Conservation (phyloP, 1,140 invertebrate species). For the Lamellibrachia luymesi region DNA sequence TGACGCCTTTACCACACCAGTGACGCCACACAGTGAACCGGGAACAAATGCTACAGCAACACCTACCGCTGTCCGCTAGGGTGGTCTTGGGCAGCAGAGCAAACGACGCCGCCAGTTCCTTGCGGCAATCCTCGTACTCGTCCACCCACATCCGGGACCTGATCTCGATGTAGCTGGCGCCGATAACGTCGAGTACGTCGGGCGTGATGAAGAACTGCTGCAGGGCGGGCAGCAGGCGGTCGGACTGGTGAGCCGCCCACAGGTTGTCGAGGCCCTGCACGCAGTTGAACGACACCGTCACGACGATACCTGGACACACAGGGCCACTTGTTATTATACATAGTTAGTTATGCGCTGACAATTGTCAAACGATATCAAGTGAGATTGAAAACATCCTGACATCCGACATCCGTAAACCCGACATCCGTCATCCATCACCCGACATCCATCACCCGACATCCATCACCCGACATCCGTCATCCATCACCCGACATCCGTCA, state of each 20-base stretch:
- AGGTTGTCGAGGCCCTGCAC: conserved; percentile 30
- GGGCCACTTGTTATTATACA: no score
- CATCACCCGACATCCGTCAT: no score
- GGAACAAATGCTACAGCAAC: background rate
- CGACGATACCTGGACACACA: conserved; percentile 30
- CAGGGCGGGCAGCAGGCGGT: conserved; percentile 30
- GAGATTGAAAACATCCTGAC: no score
- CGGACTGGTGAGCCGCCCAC: conserved; percentile 28
- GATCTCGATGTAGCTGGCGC: conserved; percentile 32
- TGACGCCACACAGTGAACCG: background rate
- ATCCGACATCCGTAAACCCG: no score
- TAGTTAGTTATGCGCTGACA: no score
- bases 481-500: no score
- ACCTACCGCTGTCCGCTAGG: conserved; percentile 30
- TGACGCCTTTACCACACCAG: background rate
- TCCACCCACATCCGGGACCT: conserved; percentile 38
- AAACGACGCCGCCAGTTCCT: conserved; percentile 28
- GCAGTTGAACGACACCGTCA: conserved; percentile 35
- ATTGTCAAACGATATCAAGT: no score
- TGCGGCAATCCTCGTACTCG: conserved; percentile 35
- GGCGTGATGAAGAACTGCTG: conserved; percentile 37
- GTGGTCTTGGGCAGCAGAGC: conserved; percentile 20
- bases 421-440: no score
- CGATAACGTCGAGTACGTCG: conserved; percentile 29
- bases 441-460: no score